Conservation (phyloP, 2,113 vertebrate species). For the Phrynosoma platyrhinos region DNA sequence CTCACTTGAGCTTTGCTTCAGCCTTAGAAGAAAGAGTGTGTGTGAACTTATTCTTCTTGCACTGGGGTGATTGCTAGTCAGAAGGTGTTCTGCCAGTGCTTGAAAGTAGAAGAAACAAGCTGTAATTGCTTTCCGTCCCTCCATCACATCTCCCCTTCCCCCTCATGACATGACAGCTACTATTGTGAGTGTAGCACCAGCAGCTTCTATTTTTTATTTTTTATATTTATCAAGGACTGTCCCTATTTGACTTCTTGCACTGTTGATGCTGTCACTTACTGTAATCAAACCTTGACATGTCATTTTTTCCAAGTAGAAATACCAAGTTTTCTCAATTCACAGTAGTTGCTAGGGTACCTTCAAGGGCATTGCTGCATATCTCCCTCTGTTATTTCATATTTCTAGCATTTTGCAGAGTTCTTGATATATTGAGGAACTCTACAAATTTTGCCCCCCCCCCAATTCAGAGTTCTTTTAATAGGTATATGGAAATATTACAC, state of each 20-base stretch:
- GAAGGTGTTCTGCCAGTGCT: conserved; percentile 12
- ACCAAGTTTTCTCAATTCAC: not conserved
- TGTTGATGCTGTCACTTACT: not conserved
- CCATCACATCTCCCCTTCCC: conserved; percentile 27
- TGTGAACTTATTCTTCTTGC: conserved; percentile 1
- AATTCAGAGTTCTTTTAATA: not conserved
- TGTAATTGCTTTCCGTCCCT: conserved; percentile 34
- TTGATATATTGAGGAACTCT: not conserved
- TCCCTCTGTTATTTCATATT: not conserved
- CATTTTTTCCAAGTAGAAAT: conserved; percentile 17
- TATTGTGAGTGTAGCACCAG: not conserved
- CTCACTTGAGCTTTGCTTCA: conserved; percentile 1
- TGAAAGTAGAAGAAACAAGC: conserved; percentile 18
- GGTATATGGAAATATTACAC: conserved; percentile 14
- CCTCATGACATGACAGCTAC: conserved; percentile 25
- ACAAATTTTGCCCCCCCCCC: not conserved
- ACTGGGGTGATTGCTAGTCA: not conserved
- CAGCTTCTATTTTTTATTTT: conserved; percentile 24
- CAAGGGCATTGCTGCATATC: conserved; percentile 21
- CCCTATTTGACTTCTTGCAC: not conserved
- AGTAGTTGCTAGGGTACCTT: not conserved
- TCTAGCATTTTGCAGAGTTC: not conserved
- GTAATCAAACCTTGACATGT: conserved; percentile 25
- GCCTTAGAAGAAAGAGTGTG: conserved; percentile 1
- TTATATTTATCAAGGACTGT: conserved; percentile 15